Evolutionary conservation across 2,797 vertebrate species (phyloP).

Genomic region (Enteromius thamalakanensis): DNA sequence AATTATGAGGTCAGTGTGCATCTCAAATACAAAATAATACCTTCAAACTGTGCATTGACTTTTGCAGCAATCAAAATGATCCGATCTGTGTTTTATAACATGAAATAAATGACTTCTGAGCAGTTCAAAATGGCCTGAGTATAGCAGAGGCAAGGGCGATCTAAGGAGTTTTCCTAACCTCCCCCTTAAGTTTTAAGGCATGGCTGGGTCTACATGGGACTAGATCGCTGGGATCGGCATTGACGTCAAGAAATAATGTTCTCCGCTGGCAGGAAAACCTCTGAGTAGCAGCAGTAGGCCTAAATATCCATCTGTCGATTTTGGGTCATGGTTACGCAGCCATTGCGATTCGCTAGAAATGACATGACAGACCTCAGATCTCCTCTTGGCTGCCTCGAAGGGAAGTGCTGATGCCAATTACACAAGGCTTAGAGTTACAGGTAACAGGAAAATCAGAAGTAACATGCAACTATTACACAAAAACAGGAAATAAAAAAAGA

Average conservation of each 20-base stretch:
- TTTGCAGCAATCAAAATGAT: slow-evolving; percentile 23
- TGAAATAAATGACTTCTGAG: slow-evolving; percentile 34
- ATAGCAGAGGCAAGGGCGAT: slow-evolving; percentile 34
- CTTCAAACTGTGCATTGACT: slow-evolving; percentile 13
- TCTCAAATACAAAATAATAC: slow-evolving; percentile 38
- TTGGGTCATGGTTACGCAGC: slow-evolving; percentile 30
- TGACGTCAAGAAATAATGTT: slow-evolving; percentile 33
- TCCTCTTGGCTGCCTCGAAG: slow-evolving; percentile 28
- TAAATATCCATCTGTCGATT: slow-evolving; percentile 43
- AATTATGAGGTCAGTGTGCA: slow-evolving; percentile 40
- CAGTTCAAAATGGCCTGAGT: slow-evolving; percentile 42
- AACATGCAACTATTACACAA: neutral
- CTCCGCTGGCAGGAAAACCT: slow-evolving; percentile 41
- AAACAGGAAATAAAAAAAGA: neutral
- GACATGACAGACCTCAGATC: slow-evolving; percentile 32
- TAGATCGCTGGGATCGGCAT: slow-evolving; percentile 6
- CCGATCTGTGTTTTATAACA: neutral
- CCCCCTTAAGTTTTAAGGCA: slow-evolving; percentile 39
- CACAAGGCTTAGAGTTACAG: slow-evolving; percentile 16
- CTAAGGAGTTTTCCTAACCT: slow-evolving; percentile 25
- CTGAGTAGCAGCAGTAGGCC: slow-evolving; percentile 42
- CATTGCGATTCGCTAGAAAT: slow-evolving; percentile 25
- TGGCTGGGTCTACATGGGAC: slow-evolving; percentile 37
- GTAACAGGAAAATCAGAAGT: slow-evolving; percentile 23
- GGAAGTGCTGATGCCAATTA: slow-evolving; percentile 32